phyloP scores from a whole-genome alignment of 2,888 invertebrate species.

The Oegoconia quadripuncta region DNA sequence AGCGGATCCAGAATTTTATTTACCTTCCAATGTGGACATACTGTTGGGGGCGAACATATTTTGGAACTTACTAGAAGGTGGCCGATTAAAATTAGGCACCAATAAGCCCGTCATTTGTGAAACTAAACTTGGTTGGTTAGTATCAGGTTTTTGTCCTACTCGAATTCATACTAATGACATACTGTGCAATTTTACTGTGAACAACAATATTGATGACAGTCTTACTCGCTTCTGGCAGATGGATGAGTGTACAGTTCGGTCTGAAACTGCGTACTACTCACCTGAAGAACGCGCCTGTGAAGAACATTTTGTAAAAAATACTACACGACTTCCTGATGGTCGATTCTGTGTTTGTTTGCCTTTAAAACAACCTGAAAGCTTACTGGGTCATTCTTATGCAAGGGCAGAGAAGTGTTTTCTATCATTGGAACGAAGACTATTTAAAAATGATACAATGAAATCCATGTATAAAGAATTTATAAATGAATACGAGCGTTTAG shows the following conservation, averaged over 20 bases:
- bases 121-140: constrained; percentile 17
- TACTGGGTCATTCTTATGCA: constrained; percentile 17
- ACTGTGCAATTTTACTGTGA: constrained; percentile 1
- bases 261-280: constrained; percentile 8
- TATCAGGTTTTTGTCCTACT: constrained; percentile 14
- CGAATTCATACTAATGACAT: neutral
- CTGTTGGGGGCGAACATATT: constrained; percentile 25
- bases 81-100: constrained; percentile 16
- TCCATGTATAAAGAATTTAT: constrained; percentile 2
- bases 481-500: neutral
- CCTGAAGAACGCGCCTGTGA: constrained; percentile 20
- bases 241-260: constrained; percentile 17
- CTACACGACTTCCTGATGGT: constrained; percentile 16
- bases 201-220: constrained; percentile 4
- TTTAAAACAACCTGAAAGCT: constrained; percentile 6
- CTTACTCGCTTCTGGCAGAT: constrained; percentile 18
- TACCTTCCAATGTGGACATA: constrained; percentile 21
- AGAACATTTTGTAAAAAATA: constrained; percentile 19
- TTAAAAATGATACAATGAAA: neutral
- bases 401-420: constrained; percentile 9
- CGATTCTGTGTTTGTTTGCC: constrained; percentile 19
- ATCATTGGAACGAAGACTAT: constrained; percentile 5
- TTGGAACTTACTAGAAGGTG: constrained; percentile 23
- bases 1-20: constrained; percentile 24
- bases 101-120: constrained; percentile 15